phyloP scores from a whole-genome alignment of 2,113 vertebrate species.

The Puffinus mauretanicus region DNA sequence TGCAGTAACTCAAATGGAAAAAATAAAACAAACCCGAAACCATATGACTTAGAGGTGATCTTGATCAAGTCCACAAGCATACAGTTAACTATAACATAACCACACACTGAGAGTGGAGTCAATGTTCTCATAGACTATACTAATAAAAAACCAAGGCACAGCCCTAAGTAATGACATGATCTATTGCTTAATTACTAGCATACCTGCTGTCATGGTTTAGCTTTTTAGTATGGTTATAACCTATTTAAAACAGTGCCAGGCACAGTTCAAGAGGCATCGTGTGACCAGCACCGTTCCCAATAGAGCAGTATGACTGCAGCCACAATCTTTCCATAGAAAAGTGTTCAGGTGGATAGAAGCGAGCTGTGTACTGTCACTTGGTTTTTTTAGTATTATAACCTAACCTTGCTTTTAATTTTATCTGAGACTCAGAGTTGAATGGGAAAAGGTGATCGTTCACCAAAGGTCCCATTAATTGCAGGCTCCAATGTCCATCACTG shows the following conservation, averaged over 20 bases:
- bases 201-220: not conserved
- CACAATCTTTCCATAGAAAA: not conserved
- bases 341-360: not conserved
- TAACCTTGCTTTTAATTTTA: not conserved
- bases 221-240: not conserved
- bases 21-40: not conserved
- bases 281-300: not conserved
- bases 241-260: not conserved
- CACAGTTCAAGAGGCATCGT: not conserved
- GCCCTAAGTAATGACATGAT: not conserved
- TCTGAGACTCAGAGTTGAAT: not conserved
- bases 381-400: not conserved
- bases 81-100: not conserved
- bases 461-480: not conserved
- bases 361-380: not conserved
- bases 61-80: not conserved
- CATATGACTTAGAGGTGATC: not conserved
- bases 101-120: not conserved
- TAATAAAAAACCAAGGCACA: not conserved
- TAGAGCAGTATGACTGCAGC: not conserved
- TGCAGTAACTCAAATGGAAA: not conserved
- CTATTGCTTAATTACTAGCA: not conserved
- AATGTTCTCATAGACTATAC: not conserved
- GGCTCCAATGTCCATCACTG: not conserved
- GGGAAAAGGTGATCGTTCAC: not conserved